Percentiles rank a stretch among this genome's conserved stretches.
Evolutionary conservation across 2,888 invertebrate species (phyloP).

Genomic region (Zygothrica quintamaculata): DNA sequence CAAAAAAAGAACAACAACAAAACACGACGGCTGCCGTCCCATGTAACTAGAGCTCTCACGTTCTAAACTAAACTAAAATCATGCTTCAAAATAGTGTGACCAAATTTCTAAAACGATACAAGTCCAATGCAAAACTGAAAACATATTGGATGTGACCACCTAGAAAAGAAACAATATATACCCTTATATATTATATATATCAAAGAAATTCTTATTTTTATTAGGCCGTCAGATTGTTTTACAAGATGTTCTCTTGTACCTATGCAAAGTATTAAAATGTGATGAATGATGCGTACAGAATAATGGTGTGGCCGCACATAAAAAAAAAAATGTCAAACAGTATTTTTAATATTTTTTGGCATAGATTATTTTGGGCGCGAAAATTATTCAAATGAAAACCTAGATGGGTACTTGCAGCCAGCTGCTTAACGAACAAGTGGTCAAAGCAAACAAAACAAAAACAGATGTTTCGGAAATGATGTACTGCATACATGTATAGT

Average conservation of each 20-base stretch:
- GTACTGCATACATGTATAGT: conserved; percentile 7
- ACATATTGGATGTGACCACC: not conserved
- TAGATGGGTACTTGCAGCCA: conserved; percentile 16
- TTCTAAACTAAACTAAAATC: conserved; percentile 73
- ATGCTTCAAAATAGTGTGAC: conserved; percentile 55
- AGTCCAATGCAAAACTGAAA: not conserved
- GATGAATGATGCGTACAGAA: too few relatives aligned
- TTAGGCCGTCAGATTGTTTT: too few relatives aligned
- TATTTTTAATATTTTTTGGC: conserved; percentile 32
- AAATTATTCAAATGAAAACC: conserved; percentile 27
- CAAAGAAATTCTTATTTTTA: too few relatives aligned
- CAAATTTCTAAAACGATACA: conserved; percentile 15
- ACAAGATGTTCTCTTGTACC: too few relatives aligned
- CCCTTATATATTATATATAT: too few relatives aligned
- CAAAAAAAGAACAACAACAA: conserved; percentile 50
- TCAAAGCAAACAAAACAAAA: conserved; percentile 71
- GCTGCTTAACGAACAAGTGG: conserved; percentile 64
- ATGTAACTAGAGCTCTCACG: conserved; percentile 62
- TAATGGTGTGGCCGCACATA: conserved; percentile 12
- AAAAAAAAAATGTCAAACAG: conserved; percentile 7
- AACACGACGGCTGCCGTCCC: conserved; percentile 54
- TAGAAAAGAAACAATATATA: not conserved
- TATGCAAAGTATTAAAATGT: too few relatives aligned
- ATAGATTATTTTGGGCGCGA: conserved; percentile 12
- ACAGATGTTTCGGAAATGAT: conserved; percentile 42